A percentile compares a stretch with the other conserved stretches of the same genome.
Evolutionary conservation across 1,140 invertebrate genomes (phyloP).

Genomic region (Cyphomyrmex costatus): DNA sequence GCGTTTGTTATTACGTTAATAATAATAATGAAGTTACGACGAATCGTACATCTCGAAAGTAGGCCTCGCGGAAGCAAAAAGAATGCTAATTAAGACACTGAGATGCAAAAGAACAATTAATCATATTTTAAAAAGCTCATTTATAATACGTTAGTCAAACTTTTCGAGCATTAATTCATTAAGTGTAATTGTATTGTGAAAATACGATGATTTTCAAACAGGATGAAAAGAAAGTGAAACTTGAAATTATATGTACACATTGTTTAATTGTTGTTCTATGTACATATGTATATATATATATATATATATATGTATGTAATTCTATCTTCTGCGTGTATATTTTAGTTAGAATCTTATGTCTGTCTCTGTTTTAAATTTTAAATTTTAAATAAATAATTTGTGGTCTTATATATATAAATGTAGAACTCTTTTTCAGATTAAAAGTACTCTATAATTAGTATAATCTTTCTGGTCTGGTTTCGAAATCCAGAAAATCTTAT

Average conservation of each 20-base stretch:
- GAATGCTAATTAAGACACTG: neutral
- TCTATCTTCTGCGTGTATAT: neutral
- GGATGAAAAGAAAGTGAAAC: neutral
- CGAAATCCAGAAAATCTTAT: neutral
- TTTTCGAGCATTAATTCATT: constrained; percentile 26
- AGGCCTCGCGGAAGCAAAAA: neutral
- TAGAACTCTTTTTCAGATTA: neutral
- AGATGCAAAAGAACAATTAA: constrained; percentile 23
- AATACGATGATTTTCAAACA: constrained; percentile 3
- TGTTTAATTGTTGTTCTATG: neutral
- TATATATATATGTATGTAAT: neutral
- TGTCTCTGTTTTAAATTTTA: neutral
- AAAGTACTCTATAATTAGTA: neutral
- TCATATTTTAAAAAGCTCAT: constrained; percentile 21
- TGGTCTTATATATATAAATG: neutral
- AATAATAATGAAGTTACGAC: neutral
- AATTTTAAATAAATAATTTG: constrained; percentile 1
- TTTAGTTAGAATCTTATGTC: neutral
- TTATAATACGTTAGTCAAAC: constrained; percentile 11
- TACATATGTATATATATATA: no score
- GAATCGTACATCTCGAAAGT: neutral
- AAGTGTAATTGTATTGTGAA: constrained; percentile 16
- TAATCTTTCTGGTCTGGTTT: neutral
- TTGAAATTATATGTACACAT: neutral
- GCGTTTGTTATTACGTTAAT: neutral